Conservation (phyloP, 2,113 vertebrate genomes). For the Columbina picui region DNA sequence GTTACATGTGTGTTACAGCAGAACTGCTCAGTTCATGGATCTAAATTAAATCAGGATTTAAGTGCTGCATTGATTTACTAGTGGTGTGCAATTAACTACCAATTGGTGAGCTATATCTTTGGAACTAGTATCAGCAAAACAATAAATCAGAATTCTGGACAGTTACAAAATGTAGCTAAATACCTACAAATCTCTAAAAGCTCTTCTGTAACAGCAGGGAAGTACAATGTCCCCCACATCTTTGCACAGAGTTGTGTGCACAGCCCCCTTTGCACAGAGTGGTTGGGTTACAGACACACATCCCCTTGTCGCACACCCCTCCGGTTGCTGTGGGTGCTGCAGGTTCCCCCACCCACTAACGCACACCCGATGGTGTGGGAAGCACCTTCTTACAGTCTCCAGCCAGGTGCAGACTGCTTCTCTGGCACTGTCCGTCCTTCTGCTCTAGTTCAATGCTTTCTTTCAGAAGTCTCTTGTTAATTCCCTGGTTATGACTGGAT, state of each 20-base stretch:
- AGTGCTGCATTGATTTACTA: not conserved
- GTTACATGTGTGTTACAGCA: not conserved
- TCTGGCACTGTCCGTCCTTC: not conserved
- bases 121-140: not conserved
- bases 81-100: not conserved
- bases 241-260: not conserved
- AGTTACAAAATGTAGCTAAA: not conserved
- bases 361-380: not conserved
- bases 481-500: not conserved
- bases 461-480: not conserved
- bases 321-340: not conserved
- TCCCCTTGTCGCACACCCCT: not conserved
- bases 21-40: not conserved
- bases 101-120: not conserved
- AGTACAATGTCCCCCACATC: fast-evolving
- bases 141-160: not conserved
- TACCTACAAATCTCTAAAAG: not conserved
- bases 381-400: not conserved
- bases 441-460: not conserved
- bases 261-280: not conserved
- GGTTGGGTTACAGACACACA: fast-evolving
- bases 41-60: not conserved
- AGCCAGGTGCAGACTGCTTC: not conserved
- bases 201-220: not conserved
- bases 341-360: not conserved